phyloP scores from a whole-genome alignment of 2,888 invertebrate species.

The Ametastegia equiseti region DNA sequence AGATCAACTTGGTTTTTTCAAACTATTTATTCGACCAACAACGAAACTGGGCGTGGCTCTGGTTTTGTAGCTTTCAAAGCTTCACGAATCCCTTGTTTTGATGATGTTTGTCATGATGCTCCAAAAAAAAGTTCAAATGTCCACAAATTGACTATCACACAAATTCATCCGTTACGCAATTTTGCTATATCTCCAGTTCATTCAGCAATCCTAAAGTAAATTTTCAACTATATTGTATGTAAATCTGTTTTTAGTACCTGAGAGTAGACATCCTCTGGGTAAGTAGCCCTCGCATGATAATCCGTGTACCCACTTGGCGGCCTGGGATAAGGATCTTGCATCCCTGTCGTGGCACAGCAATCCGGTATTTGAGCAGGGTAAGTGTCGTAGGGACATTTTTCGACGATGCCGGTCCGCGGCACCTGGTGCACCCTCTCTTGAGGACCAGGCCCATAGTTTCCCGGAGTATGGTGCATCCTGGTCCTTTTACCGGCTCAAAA shows the following conservation, averaged over 20 bases:
- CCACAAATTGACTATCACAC: too few relatives aligned
- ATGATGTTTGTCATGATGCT: too few relatives aligned
- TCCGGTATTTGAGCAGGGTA: conserved; percentile 74
- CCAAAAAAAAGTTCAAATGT: too few relatives aligned
- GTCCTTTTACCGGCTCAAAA: conserved; percentile 3
- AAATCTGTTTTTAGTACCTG: conserved; percentile 60
- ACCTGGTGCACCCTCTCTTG: conserved; percentile 70
- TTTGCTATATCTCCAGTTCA: too few relatives aligned
- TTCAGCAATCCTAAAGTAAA: not conserved
- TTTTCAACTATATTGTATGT: not conserved
- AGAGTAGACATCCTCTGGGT: conserved; percentile 70
- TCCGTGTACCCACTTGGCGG: conserved; percentile 73
- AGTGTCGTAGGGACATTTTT: conserved; percentile 73
- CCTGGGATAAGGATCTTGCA: conserved; percentile 73
- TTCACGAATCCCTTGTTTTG: too few relatives aligned
- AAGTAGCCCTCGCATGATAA: conserved; percentile 54
- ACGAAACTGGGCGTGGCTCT: too few relatives aligned
- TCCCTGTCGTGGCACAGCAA: conserved; percentile 72
- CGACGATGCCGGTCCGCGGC: conserved; percentile 63
- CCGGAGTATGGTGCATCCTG: conserved; percentile 46
- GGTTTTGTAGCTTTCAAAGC: too few relatives aligned
- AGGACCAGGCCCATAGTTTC: conserved; percentile 69
- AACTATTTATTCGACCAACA: too few relatives aligned
- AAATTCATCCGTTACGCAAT: too few relatives aligned
- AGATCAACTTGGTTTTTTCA: too few relatives aligned